phyloP scores from a whole-genome alignment of 2,888 invertebrate species.

The Harmothoe impar region DNA sequence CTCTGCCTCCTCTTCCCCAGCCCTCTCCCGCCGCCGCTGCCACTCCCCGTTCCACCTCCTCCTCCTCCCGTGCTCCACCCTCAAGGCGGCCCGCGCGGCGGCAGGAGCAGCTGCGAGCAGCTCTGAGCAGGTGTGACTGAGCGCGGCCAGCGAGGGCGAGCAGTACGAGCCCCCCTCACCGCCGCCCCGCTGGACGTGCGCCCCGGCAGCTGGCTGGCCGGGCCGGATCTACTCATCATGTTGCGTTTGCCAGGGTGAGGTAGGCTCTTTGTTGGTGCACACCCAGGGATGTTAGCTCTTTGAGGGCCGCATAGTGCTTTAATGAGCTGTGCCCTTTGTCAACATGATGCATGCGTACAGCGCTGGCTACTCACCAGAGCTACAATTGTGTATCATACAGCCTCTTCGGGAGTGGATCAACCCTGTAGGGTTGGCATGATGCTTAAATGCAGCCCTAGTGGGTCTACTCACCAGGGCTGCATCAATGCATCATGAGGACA shows the following conservation, averaged over 20 bases:
- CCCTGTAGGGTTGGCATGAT: no score
- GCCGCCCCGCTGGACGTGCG: neutral
- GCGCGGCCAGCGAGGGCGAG: neutral
- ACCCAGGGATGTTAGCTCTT: neutral
- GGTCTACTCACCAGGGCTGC: no score
- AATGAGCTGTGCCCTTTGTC: no score
- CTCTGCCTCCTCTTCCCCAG: neutral
- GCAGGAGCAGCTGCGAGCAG: constrained; percentile 4
- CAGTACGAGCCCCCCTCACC: neutral
- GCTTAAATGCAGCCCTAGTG: no score
- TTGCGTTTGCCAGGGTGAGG: constrained; percentile 29
- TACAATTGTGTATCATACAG: no score
- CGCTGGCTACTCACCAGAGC: no score
- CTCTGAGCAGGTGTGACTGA: constrained; percentile 5
- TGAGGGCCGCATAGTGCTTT: no score
- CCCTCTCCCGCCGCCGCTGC: neutral
- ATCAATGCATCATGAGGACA: no score
- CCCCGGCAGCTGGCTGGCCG: neutral
- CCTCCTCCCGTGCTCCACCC: neutral
- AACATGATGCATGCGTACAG: no score
- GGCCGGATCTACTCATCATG: neutral
- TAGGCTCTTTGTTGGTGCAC: constrained; percentile 23
- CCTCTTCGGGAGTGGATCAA: no score
- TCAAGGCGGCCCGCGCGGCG: neutral
- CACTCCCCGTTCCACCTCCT: neutral